Percentiles rank a stretch among this genome's conserved stretches.
Conservation (phyloP, 2,888 invertebrate species). For the Plutella xylostella region DNA sequence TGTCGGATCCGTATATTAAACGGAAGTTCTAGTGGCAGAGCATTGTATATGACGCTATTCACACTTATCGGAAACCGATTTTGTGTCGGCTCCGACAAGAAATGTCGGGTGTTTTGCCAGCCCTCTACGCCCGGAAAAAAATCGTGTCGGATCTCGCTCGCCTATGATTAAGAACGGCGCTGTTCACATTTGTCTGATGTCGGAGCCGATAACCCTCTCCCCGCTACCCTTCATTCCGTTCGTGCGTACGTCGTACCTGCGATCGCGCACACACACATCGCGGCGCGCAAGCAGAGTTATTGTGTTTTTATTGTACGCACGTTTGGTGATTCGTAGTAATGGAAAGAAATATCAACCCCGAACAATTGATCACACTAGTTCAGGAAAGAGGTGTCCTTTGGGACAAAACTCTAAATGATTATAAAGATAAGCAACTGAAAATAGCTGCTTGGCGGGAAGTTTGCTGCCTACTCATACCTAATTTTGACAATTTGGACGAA, state of each 20-base stretch:
- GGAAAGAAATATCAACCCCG: background rate
- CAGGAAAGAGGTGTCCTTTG: background rate
- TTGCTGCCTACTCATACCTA: background rate
- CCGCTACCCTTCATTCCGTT: too few species aligned
- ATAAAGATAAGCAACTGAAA: background rate
- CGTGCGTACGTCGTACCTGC: too few species aligned
- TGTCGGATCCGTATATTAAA: constrained; percentile 3
- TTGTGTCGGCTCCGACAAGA: constrained; percentile 9
- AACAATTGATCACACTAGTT: constrained; percentile 1
- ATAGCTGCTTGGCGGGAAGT: constrained; percentile 3
- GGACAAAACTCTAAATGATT: constrained; percentile 1
- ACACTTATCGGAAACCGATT: constrained; percentile 5
- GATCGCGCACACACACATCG: too few species aligned
- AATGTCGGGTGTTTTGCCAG: constrained; percentile 13
- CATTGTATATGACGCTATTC: constrained; percentile 12
- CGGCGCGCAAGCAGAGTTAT: too few species aligned
- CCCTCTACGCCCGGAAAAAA: constrained; percentile 5
- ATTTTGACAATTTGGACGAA: background rate
- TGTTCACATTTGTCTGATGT: constrained; percentile 3
- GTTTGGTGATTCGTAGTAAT: too few species aligned
- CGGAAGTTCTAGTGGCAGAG: constrained; percentile 3
- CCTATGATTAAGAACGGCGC: constrained; percentile 1
- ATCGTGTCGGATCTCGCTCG: constrained; percentile 10
- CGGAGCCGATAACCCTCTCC: background rate
- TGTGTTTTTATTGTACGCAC: too few species aligned